phyloP scores from a whole-genome alignment of 2,113 vertebrate genomes.

The Okapia johnstoni region DNA sequence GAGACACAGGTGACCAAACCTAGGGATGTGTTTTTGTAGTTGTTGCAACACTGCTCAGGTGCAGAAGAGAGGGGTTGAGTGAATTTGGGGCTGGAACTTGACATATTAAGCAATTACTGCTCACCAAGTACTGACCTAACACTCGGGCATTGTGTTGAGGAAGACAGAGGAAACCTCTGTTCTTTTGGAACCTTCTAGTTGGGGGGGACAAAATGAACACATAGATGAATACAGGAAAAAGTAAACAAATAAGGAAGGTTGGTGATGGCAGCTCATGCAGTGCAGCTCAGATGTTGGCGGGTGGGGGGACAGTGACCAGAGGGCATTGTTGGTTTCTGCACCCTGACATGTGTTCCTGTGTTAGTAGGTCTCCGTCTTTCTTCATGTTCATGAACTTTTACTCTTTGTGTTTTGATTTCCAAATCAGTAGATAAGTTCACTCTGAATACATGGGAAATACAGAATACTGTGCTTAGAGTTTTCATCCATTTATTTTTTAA shows the following conservation, averaged over 20 bases:
- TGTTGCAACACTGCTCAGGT: not conserved
- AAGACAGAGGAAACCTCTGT: not conserved
- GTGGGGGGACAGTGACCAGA: not conserved
- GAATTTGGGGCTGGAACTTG: not conserved
- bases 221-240: not conserved
- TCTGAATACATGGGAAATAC: not conserved
- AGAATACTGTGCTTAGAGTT: not conserved
- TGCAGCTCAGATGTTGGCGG: too few species aligned
- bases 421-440: not conserved
- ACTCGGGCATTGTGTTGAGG: not conserved
- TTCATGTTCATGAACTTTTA: not conserved
- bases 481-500: not conserved
- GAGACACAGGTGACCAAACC: not conserved
- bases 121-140: not conserved
- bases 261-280: not conserved
- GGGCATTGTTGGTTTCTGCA: not conserved
- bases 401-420: not conserved
- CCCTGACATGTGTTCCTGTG: accelerated
- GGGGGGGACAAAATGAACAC: not conserved
- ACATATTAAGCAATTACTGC: not conserved
- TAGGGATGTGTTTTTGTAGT: not conserved
- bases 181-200: not conserved
- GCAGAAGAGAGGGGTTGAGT: not conserved
- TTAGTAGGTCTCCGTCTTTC: not conserved
- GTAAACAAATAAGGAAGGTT: not conserved